These are phyloP conservation scores for Maconellicoccus hirsutus DNA, from an alignment of 1,140 invertebrate genomes.

Conservation along the genomic window DNA sequence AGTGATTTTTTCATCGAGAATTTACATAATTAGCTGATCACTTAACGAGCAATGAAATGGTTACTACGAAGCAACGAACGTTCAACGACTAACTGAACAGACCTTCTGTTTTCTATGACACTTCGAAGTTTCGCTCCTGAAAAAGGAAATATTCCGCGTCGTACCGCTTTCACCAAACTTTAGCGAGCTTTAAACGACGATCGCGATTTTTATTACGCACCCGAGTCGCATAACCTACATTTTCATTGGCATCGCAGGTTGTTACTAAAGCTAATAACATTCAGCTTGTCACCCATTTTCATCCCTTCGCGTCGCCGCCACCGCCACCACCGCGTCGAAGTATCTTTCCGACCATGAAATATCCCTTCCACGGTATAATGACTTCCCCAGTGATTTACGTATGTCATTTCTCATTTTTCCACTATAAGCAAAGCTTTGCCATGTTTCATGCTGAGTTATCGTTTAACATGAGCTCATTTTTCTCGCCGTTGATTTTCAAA, in stretches of 20 bases:
- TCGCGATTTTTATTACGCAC: too few species aligned
- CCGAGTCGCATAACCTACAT: neutral
- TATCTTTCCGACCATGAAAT: neutral
- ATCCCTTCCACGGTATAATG: constrained; percentile 10
- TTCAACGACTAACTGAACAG: too few species aligned
- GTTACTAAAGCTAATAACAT: constrained; percentile 5
- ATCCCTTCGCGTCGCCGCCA: neutral
- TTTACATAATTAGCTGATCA: too few species aligned
- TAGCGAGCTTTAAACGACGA: too few species aligned
- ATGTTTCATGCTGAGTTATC: constrained; percentile 6
- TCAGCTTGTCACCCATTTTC: constrained; percentile 2
- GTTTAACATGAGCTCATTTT: constrained; percentile 13
- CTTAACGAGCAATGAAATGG: too few species aligned
- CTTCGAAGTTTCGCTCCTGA: too few species aligned
- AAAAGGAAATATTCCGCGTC: too few species aligned
- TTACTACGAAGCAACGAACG: too few species aligned
- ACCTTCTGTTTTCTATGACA: too few species aligned
- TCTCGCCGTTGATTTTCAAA: neutral
- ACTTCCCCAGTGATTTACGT: constrained; percentile 14
- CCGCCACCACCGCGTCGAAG: too few species aligned
- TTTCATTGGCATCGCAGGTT: constrained; percentile 7
- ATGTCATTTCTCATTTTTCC: constrained; percentile 20
- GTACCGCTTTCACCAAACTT: too few species aligned
- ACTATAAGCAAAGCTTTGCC: neutral
- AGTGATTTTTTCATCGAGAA: too few species aligned